Base-by-base conservation (phyloP, 2,888 invertebrate species). In the Cephus nigrinus region DNA sequence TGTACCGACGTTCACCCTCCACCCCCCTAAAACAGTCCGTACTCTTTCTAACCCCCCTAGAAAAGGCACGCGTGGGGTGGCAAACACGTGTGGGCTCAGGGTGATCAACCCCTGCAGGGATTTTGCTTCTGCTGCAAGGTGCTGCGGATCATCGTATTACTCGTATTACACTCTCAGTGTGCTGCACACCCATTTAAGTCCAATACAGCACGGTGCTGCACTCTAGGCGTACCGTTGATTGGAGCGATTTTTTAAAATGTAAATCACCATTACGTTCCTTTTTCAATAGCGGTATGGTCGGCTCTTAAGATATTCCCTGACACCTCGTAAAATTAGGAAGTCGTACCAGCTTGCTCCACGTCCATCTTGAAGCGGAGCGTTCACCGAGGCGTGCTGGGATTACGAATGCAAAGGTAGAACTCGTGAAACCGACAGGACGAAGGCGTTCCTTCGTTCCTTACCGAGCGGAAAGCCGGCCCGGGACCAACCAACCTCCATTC, bases 11-110 rank as follows among this genome's bases (percentile, higher is more conserved):
- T 78, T 69, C 82, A 55, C 74, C 80, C 76, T 77, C 83, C 81
- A 72, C 80, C 77, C 78, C 78, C 82, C 80, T 69, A 81, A 81
- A 81, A 80, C 79, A 79, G 80, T 79, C 40, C 76, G 1, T 78
- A 55, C 55, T 23, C 23, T 55, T 23, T 55, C 55, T 23, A 55
- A 55, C 55, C 55, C 55, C 86, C 55, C 85, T 86, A 88, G 85
- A 89, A 90, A 86, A 84, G 87, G 86, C 84, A 87, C 86, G 86
- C 87, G 85, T 87, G 81, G 86, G 86, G 88, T 81, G 81, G 76
- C 80, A 35, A 80, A 83, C 90, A 89, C 90, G 90, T 89, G 90
- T 86, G 78, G 75, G 32, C 71, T 77, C 83, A 80, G 85, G 86
- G 82, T 85, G 80, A 82, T 80, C 85, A 82, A 84, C 86, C 86